Conservation (phyloP, 2,113 vertebrate genomes). For the Pyrgilauda ruficollis region DNA sequence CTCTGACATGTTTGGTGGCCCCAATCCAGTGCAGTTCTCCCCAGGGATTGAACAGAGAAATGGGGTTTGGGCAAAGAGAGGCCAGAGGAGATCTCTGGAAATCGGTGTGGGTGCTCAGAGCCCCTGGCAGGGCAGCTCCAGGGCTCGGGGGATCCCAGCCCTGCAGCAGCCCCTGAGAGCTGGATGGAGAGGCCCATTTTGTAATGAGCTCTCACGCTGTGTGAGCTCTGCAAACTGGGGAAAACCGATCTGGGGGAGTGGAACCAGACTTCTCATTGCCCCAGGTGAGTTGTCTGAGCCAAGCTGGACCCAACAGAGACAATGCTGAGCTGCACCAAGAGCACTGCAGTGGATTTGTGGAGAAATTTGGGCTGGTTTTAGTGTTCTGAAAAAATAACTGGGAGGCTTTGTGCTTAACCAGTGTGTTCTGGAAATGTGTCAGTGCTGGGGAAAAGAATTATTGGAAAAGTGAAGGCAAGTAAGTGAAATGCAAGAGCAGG, state of each 20-base stretch:
- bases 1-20: background rate
- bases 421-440: accelerated
- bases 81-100: background rate
- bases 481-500: background rate
- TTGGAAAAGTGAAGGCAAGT: no score
- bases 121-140: background rate
- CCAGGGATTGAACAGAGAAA: background rate
- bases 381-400: no score
- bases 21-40: background rate
- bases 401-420: background rate
- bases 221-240: background rate
- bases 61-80: background rate
- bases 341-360: background rate
- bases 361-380: background rate
- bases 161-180: background rate
- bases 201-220: slow-evolving; percentile 47
- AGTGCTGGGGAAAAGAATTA: background rate
- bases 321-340: accelerated
- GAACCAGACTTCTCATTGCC: slow-evolving; percentile 40
- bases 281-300: slow-evolving; percentile 39
- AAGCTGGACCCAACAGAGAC: accelerated
- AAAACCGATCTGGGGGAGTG: slow-evolving; percentile 44
- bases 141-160: background rate
- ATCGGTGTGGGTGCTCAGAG: background rate
- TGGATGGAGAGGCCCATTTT: slow-evolving; percentile 27